A percentile compares a stretch with the other conserved stretches of the same genome.
Conservation (phyloP, 92 coral and sea anemone genomes). For the Bergia puertoricense region DNA sequence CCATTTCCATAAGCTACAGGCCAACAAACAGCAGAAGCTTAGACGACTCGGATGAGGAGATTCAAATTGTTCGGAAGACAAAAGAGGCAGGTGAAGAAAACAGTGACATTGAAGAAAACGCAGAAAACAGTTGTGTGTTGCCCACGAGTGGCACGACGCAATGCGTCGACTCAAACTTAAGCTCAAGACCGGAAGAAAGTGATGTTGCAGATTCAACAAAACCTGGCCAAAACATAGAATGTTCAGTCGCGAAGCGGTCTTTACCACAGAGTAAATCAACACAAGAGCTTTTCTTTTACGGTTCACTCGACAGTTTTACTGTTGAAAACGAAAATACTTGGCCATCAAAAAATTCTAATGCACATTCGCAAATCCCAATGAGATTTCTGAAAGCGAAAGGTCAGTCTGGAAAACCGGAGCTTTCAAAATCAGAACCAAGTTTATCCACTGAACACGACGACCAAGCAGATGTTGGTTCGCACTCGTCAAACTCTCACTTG, state of each 20-base stretch:
- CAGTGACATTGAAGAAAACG: conserved; percentile 32
- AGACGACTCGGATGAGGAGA: conserved; percentile 96
- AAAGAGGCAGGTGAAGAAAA: conserved; percentile 29
- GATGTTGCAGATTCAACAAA: conserved; percentile 18
- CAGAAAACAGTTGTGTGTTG: conserved; percentile 27
- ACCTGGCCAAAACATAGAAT: conserved; percentile 17
- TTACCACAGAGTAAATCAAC: conserved; percentile 40
- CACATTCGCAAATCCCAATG: conserved; percentile 32
- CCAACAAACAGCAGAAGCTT: conserved; percentile 58
- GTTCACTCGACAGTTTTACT: conserved; percentile 39
- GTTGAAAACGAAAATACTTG: conserved; percentile 73
- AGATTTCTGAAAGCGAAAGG: conserved; percentile 35
- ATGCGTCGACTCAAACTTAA: conserved; percentile 58
- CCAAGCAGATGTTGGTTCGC: conserved; percentile 73
- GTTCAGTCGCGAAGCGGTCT: conserved; percentile 1
- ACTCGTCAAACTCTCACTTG: conserved; percentile 69
- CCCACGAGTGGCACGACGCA: conserved; percentile 3
- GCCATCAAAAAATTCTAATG: conserved; percentile 58
- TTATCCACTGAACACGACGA: conserved; percentile 57
- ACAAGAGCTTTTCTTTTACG: conserved; percentile 11
- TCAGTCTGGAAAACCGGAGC: conserved; percentile 34
- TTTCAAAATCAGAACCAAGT: conserved; percentile 52
- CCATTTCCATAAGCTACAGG: conserved; percentile 91
- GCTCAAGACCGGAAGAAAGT: conserved; percentile 46
- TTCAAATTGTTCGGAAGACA: conserved; percentile 83